Conservation (phyloP, 1,140 invertebrate genomes). For the Cydia strobilella region DNA sequence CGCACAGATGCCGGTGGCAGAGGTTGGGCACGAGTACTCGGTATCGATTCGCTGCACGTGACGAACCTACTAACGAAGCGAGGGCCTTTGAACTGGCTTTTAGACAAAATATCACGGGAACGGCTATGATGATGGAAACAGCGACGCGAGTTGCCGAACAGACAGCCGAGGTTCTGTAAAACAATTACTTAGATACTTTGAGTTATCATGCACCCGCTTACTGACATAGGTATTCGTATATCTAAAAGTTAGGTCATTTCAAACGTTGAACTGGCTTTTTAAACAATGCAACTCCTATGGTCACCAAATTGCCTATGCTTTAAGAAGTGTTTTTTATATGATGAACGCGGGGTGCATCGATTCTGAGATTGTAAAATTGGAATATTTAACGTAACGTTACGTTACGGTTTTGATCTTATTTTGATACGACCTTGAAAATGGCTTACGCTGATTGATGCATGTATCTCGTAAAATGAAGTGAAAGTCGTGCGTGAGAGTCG, state of each 20-base stretch:
- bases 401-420: not conserved
- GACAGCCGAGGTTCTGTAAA: not conserved
- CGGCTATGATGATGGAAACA: not conserved
- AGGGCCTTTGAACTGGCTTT: slow-evolving; percentile 15
- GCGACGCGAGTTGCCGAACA: not conserved
- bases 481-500: too few relatives aligned
- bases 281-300: too few relatives aligned
- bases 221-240: not conserved
- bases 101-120: not conserved
- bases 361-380: too few relatives aligned
- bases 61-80: not conserved
- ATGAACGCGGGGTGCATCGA: too few relatives aligned
- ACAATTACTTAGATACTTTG: not conserved
- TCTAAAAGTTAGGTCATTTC: too few relatives aligned
- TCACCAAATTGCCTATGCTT: too few relatives aligned
- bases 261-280: too few relatives aligned
- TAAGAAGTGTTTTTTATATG: too few relatives aligned
- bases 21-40: not conserved
- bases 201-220: not conserved
- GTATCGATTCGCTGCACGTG: slow-evolving; percentile 14
- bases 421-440: too few relatives aligned
- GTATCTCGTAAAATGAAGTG: too few relatives aligned
- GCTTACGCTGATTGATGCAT: too few relatives aligned
- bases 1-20: slow-evolving; percentile 11
- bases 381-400: too few relatives aligned